Evolutionary conservation across 2,113 vertebrate species (phyloP), one percentile per base, ranked within the genome.

Genomic region (Perca flavescens): DNA sequence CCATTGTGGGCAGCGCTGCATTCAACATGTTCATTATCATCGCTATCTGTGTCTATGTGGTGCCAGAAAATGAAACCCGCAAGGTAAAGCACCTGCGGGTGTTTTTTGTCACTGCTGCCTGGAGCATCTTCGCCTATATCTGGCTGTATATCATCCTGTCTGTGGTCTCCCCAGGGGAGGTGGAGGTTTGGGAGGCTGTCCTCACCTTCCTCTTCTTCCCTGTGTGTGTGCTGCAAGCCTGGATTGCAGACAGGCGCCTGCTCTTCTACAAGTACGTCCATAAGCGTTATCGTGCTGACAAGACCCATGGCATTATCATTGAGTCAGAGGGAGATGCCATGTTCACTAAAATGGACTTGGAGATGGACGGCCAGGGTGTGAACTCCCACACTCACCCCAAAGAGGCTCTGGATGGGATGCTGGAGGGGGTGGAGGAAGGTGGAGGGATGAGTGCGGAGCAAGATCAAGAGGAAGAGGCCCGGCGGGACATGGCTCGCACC

Each of bases 1-100:
- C 96, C 75, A 97, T 97, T 1, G 96, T 97, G 46, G 96, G 96
- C 79, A 97, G 96, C 1, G 96, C 96, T 5, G 96, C 96, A 0
- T 97, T 97, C 87, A 97, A 97, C 93, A 97, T 97, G 96, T 97
- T 97, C 76, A 94, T 97, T 21, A 97, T 97, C 78, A 96, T 97
- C 1, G 96, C 96, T 19, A 82, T 97, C 76, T 97, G 96, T 31
- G 94, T 97, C 64, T 93, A 94, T 2, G 96, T 96, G 66, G 96
- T 97, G 77, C 96, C 96, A 0, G 96, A 96, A 7, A 96, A 94
- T 1, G 96, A 97, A 80, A 91, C 89, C 4, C 94, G 95, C 69
- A 96, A 95, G 77, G 96, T 96, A 85, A 96, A 96, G 79, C 96
- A 97, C 89, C 88, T 96, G 74, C 93, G 96, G 19, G 96, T 97